A percentile compares a stretch with the other conserved stretches of the same genome.
Evolutionary conservation across 2,888 invertebrate genomes (phyloP).

Genomic region (Chalcosyrphus nemorum): DNA sequence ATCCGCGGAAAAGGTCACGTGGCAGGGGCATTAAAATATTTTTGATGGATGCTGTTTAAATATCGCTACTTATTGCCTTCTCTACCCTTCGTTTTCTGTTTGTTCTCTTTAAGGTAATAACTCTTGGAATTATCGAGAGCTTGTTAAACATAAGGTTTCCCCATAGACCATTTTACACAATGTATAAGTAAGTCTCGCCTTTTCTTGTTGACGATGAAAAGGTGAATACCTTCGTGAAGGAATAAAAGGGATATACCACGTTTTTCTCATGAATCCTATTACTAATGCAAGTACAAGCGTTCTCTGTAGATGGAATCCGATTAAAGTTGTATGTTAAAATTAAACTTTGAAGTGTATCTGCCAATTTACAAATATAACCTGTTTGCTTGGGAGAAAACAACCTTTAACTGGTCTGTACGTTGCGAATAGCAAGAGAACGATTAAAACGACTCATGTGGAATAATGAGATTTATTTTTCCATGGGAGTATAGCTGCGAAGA

Average conservation of each 20-base stretch:
- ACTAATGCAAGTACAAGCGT: neutral
- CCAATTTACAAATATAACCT: neutral
- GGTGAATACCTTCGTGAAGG: neutral
- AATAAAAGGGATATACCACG: neutral
- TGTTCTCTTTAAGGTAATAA: neutral
- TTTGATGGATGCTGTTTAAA: neutral
- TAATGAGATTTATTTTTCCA: constrained; percentile 10
- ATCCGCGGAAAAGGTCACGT: neutral
- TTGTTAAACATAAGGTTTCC: neutral
- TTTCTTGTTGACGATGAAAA: neutral
- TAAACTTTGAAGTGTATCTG: neutral
- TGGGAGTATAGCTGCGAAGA: neutral
- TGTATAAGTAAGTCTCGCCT: neutral
- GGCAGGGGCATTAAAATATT: neutral
- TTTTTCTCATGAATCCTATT: neutral
- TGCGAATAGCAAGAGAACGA: neutral
- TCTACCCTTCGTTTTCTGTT: neutral
- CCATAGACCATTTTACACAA: neutral
- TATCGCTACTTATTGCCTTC: neutral
- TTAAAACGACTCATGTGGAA: constrained; percentile 15
- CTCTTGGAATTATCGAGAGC: neutral
- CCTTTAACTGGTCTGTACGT: neutral
- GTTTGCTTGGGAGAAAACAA: neutral
- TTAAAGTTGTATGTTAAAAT: neutral
- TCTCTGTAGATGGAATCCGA: neutral